A percentile compares a stretch with the other conserved stretches of the same genome.
Evolutionary conservation across 2,888 invertebrate species (phyloP).

Genomic region (Meganola albula): DNA sequence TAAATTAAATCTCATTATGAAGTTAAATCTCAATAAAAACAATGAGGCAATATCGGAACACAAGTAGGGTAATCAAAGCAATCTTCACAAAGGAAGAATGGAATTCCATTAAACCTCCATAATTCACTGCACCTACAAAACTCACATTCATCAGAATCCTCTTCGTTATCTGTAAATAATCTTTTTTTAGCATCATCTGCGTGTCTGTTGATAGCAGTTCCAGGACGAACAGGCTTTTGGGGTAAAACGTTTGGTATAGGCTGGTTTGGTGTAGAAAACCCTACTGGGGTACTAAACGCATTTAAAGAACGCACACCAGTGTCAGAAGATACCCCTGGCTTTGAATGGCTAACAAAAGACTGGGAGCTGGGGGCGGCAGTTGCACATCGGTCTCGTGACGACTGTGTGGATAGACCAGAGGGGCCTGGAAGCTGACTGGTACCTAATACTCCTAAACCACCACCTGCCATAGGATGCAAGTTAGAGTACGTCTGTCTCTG

Average conservation of each 20-base stretch:
- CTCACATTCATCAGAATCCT: background rate
- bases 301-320: no score
- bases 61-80: background rate
- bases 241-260: background rate
- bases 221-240: constrained; percentile 1
- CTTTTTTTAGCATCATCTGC: background rate
- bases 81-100: background rate
- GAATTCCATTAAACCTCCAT: background rate
- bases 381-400: no score
- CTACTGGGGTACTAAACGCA: no score
- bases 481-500: no score
- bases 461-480: constrained; percentile 7
- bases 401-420: no score
- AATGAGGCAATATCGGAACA: background rate
- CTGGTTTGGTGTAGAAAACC: constrained; percentile 1
- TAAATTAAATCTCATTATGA: no score
- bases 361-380: no score
- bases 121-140: background rate
- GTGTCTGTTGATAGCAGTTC: background rate
- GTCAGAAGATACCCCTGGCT: no score
- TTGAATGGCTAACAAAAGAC: no score
- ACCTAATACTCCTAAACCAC: constrained; percentile 8
- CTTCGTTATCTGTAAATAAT: background rate
- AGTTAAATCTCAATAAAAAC: no score
- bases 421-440: background rate